These are phyloP conservation scores for Xerus inauris DNA, from an alignment of 2,113 vertebrate species.

Conservation along the genomic window DNA sequence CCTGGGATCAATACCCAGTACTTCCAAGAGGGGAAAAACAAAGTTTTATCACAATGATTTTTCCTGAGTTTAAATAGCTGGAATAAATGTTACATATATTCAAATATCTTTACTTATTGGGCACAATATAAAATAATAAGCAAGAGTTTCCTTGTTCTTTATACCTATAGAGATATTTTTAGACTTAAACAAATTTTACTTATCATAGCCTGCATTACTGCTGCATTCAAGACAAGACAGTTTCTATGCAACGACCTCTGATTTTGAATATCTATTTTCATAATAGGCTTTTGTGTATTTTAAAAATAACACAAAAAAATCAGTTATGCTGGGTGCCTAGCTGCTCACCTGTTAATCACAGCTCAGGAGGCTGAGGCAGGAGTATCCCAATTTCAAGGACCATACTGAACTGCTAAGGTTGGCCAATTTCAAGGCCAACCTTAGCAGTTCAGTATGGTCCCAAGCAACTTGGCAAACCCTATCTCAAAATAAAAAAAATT, in stretches of 20 bases:
- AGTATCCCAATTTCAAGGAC: no score
- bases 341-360: no score
- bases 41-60: neutral
- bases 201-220: neutral
- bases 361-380: no score
- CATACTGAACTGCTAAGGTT: no score
- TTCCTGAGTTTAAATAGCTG: neutral
- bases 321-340: neutral
- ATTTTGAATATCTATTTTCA: slow-evolving; percentile 42
- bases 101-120: neutral
- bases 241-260: slow-evolving; percentile 34
- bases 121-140: slow-evolving; percentile 12
- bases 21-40: no score
- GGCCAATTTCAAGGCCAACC: no score
- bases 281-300: slow-evolving; percentile 26
- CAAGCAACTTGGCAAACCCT: no score
- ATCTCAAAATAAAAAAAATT: no score
- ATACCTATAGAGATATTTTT: slow-evolving; percentile 31
- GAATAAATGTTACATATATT: neutral
- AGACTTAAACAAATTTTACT: slow-evolving; percentile 62
- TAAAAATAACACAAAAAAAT: neutral
- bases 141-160: slow-evolving; percentile 44
- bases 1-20: no score
- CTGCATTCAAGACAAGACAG: neutral
- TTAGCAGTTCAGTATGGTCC: no score